phyloP scores from a whole-genome alignment of 2,888 invertebrate genomes.

The Myopa tessellatipennis region DNA sequence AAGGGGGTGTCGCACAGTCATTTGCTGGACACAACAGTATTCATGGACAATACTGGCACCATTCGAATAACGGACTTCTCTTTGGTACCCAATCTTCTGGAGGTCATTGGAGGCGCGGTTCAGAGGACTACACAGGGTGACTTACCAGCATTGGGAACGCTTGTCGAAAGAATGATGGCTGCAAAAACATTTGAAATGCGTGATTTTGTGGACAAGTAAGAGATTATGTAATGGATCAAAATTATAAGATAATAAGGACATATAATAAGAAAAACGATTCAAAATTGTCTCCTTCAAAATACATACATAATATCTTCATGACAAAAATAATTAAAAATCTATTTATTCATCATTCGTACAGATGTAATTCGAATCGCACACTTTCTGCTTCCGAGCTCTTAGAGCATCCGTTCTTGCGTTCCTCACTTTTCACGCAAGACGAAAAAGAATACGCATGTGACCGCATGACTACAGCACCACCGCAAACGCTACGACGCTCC shows the following conservation, averaged over 20 bases:
- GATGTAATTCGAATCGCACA: slow-evolving; percentile 67
- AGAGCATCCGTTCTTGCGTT: slow-evolving; percentile 80
- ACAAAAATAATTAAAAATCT: background rate
- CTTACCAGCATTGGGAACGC: slow-evolving; percentile 65
- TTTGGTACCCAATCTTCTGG: slow-evolving; percentile 62
- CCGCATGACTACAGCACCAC: slow-evolving; percentile 38
- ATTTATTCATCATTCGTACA: slow-evolving; percentile 42
- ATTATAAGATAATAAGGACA: no score
- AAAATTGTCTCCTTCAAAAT: no score
- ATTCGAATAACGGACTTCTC: slow-evolving; percentile 66
- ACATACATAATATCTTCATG: no score
- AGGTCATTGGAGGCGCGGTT: slow-evolving; percentile 60
- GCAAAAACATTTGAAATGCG: slow-evolving; percentile 65
- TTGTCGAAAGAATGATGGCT: slow-evolving; percentile 64
- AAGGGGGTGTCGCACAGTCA: slow-evolving; percentile 86
- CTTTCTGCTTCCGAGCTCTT: slow-evolving; percentile 82
- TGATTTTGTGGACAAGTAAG: slow-evolving; percentile 67
- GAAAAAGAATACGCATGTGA: slow-evolving; percentile 49
- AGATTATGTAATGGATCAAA: background rate
- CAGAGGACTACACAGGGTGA: slow-evolving; percentile 62
- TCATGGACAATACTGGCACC: slow-evolving; percentile 75
- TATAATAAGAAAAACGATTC: background rate
- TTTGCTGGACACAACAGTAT: slow-evolving; percentile 80
- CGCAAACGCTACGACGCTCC: slow-evolving; percentile 46
- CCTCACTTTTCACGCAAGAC: slow-evolving; percentile 65